Percentiles rank a stretch among this genome's conserved stretches.
phyloP scores from a whole-genome alignment of 2,113 vertebrate genomes.

The Oceanites oceanicus region DNA sequence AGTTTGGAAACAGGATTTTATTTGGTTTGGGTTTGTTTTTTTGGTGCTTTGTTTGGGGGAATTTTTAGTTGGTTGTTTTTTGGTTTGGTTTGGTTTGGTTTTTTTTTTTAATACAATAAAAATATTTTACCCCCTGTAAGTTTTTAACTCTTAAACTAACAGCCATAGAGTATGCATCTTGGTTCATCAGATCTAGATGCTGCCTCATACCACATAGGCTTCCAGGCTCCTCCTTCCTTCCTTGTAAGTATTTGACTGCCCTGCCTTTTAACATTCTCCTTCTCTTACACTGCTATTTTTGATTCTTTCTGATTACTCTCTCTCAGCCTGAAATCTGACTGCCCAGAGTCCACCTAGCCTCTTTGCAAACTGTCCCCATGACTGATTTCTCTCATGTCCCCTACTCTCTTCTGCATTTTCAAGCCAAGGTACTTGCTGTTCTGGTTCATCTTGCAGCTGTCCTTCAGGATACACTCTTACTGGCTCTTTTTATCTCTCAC shows the following conservation, averaged over 20 bases:
- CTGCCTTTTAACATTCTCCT: not conserved
- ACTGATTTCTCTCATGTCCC: not conserved
- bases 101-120: not conserved
- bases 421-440: not conserved
- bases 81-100: not conserved
- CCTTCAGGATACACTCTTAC: not conserved
- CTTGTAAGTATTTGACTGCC: not conserved
- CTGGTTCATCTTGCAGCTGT: not conserved
- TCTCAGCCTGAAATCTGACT: not conserved
- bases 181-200: not conserved
- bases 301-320: not conserved
- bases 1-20: not conserved
- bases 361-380: not conserved
- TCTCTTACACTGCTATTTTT: not conserved
- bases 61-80: not conserved
- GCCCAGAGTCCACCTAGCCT: not conserved
- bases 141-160: not conserved
- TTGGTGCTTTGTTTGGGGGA: not conserved
- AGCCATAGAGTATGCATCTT: not conserved
- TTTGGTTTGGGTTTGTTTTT: not conserved
- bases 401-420: not conserved
- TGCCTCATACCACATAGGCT: not conserved
- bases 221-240: not conserved
- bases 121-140: accelerated
- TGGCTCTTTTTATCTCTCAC: not conserved